Evolutionary conservation across 53 echinoderm and acorn worm genomes (phyloP).

Genomic region (Apostichopus leukothele): DNA sequence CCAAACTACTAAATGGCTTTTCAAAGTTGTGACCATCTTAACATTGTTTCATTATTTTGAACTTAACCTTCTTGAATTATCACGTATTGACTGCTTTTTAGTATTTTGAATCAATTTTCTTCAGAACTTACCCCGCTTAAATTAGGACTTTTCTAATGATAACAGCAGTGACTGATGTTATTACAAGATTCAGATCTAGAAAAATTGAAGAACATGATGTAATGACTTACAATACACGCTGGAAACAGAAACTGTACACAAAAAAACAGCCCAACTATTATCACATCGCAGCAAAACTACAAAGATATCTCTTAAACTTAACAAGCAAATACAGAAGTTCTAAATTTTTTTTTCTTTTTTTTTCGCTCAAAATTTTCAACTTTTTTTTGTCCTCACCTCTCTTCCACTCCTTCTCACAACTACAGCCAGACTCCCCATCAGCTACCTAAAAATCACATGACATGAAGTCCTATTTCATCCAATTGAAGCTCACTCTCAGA

Average conservation of each 20-base stretch:
- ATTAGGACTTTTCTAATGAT: background rate
- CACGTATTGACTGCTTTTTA: too few relatives aligned
- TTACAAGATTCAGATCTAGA: background rate
- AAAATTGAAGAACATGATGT: background rate
- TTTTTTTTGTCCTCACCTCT: conserved; percentile 40
- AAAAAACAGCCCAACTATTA: conserved; percentile 8
- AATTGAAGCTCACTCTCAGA: conserved; percentile 33
- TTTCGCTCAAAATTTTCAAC: background rate
- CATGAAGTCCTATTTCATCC: conserved; percentile 4
- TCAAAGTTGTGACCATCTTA: too few relatives aligned
- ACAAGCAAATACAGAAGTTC: conserved; percentile 30
- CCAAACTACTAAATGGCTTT: too few relatives aligned
- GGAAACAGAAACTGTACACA: conserved; percentile 8
- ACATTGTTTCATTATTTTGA: too few relatives aligned
- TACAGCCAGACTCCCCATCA: conserved; percentile 48
- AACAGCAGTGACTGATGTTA: background rate
- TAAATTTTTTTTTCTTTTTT: conserved; percentile 2
- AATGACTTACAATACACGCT: background rate
- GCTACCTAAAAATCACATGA: conserved; percentile 34
- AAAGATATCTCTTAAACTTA: background rate
- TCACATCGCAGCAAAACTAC: conserved; percentile 31
- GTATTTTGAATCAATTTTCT: too few relatives aligned
- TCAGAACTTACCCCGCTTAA: background rate
- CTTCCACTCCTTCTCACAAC: conserved; percentile 46
- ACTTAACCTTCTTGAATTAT: too few relatives aligned